Base-by-base conservation (phyloP, 1,140 invertebrate species). In the Charaxes varanes region DNA sequence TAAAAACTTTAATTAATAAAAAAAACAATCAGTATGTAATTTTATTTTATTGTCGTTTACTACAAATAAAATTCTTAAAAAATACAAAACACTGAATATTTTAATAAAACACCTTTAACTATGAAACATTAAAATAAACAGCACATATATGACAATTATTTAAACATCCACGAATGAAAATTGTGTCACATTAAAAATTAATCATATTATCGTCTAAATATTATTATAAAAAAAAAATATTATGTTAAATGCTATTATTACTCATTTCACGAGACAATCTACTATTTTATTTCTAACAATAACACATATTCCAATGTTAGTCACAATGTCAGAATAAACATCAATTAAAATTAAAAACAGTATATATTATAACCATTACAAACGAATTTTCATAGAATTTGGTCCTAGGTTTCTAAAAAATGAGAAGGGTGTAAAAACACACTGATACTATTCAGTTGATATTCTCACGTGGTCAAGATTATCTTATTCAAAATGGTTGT, bases 131-230 rank as follows among this genome's bases (percentile, higher is more conserved):
- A 55, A 60, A 60, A 48, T 51, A 50, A 57, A 53, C 45, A 50
- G 51, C 54, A 57, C 42, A 49, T 44, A 60, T 67, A 57, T 54
- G 50, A 62, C 55, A 63, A 62, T 79, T 76, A 66, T 70, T 76
- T 63, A 61, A 71, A 79, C n/a, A 78, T 71, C 70, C 72, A 73
- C 61, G 63, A 71, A 68, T 70, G 51, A 74, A 77, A 74, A 78
- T 71, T 76, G 66, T 62, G 77, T 74, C 67, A 70, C 78, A 82
- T 74, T 76, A 79, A 82, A 82, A 79, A 79, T 82, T 73, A 61
- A 76, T 74, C 18, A 31, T 31, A 31, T 18, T 31, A 74, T 69
- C 62, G 63, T 76, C 70, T 79, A 78, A 63, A 73, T 71, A 66
- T 74, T n/a, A n/a, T 69, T 67, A 68, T 57, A 64, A 35, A 22